Conservation (phyloP, 1,140 invertebrate species). For the Forficula auricularia region DNA sequence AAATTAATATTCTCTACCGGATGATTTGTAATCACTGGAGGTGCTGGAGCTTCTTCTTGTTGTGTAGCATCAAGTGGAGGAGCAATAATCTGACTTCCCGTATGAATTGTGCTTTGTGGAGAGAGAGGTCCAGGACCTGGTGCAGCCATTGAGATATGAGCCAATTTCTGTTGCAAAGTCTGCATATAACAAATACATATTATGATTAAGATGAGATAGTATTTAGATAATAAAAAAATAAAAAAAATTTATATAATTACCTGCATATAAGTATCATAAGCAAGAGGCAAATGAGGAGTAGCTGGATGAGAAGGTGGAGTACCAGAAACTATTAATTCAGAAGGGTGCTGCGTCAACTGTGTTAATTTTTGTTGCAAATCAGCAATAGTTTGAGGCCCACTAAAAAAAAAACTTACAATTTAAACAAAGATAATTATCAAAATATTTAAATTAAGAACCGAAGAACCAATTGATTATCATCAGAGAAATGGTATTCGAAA, state of each 20-base stretch:
- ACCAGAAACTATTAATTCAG: constrained; percentile 27
- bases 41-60: no score
- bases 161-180: constrained; percentile 38
- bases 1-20: no score
- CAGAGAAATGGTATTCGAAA: constrained; percentile 1
- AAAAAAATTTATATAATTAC: no score
- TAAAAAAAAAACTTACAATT: constrained; percentile 4
- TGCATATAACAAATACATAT: constrained; percentile 14
- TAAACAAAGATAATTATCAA: neutral
- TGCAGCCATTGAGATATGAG: constrained; percentile 29
- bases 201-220: no score
- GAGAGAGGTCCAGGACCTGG: constrained; percentile 21
- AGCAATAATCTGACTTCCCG: no score
- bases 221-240: no score
- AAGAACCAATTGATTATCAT: constrained; percentile 1
- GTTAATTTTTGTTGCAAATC: constrained; percentile 35
- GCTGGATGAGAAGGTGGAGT: constrained; percentile 36
- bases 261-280: constrained; percentile 36
- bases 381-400: constrained; percentile 32
- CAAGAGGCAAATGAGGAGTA: constrained; percentile 32
- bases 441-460: no score
- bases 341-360: constrained; percentile 34
- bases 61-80: no score
- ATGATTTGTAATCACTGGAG: no score
- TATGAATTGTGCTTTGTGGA: constrained; percentile 23